phyloP scores from a whole-genome alignment of 2,888 invertebrate species.

The Aethes cnicana region DNA sequence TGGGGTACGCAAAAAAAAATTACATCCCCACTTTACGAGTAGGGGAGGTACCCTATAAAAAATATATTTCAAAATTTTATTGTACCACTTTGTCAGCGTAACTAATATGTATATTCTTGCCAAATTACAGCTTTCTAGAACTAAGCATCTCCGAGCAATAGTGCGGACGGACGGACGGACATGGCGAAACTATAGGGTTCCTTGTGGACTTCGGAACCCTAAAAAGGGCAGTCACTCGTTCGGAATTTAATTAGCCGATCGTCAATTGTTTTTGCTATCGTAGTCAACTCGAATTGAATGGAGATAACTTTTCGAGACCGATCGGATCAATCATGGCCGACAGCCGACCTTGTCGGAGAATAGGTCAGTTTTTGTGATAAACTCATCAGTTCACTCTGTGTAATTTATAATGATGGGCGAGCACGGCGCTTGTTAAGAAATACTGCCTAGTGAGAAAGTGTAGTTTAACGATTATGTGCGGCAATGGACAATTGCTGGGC shows the following conservation, averaged over 20 bases:
- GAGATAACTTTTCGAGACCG: constrained; percentile 14
- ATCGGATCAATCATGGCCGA: constrained; percentile 32
- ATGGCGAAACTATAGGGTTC: too few species aligned
- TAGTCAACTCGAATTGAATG: background rate
- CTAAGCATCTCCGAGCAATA: too few species aligned
- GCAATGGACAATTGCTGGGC: constrained; percentile 48
- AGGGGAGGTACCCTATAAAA: too few species aligned
- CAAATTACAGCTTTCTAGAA: too few species aligned
- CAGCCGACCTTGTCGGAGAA: constrained; percentile 37
- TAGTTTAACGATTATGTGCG: constrained; percentile 29
- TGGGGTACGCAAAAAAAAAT: too few species aligned
- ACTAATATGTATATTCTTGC: too few species aligned
- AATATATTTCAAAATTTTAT: too few species aligned
- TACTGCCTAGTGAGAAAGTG: constrained; percentile 15
- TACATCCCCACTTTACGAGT: too few species aligned
- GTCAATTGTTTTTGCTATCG: constrained; percentile 15
- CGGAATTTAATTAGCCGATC: constrained; percentile 6
- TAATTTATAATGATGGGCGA: constrained; percentile 4
- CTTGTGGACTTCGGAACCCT: background rate
- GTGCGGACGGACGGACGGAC: too few species aligned
- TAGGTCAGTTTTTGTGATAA: constrained; percentile 57
- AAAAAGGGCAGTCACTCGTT: background rate
- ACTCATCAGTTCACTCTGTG: constrained; percentile 45
- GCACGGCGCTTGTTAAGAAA: constrained; percentile 3
- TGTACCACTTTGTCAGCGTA: too few species aligned